phyloP scores from a whole-genome alignment of 2,113 vertebrate species.

The Aptenodytes patagonicus region DNA sequence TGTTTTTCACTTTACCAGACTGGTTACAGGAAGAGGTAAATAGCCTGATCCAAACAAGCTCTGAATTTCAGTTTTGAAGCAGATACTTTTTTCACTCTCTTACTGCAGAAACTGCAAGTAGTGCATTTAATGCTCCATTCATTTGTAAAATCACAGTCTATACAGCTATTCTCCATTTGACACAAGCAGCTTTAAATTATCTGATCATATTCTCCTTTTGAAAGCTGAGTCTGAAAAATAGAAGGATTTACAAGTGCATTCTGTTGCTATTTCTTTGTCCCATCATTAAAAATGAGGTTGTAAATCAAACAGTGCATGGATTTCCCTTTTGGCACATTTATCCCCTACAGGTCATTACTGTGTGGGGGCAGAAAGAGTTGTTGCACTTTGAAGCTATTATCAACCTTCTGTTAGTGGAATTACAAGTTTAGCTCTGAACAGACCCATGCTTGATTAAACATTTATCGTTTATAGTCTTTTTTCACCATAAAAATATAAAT shows the following conservation, averaged over 20 bases:
- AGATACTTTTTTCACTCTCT: neutral
- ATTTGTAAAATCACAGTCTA: neutral
- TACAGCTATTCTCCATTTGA: neutral
- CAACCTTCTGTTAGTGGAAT: neutral
- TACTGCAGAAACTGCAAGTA: neutral
- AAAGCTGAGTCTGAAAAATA: slow-evolving; percentile 36
- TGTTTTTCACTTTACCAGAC: neutral
- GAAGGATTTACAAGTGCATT: slow-evolving; percentile 33
- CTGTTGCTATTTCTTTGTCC: slow-evolving; percentile 42
- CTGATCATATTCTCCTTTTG: neutral
- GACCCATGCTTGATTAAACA: neutral
- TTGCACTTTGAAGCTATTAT: slow-evolving; percentile 14
- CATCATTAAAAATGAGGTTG: slow-evolving; percentile 6
- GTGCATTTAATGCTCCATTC: neutral
- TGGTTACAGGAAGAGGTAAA: neutral
- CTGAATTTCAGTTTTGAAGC: neutral
- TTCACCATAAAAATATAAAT: neutral
- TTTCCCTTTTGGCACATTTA: slow-evolving; percentile 53
- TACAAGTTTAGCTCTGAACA: slow-evolving; percentile 28
- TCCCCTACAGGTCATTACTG: neutral
- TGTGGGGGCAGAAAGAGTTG: neutral
- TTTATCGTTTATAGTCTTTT: neutral
- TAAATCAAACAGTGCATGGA: slow-evolving; percentile 43
- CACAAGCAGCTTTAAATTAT: slow-evolving; percentile 32
- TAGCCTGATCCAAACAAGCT: neutral